phyloP scores from a whole-genome alignment of 2,797 vertebrate genomes.

The Sylvia borin region DNA sequence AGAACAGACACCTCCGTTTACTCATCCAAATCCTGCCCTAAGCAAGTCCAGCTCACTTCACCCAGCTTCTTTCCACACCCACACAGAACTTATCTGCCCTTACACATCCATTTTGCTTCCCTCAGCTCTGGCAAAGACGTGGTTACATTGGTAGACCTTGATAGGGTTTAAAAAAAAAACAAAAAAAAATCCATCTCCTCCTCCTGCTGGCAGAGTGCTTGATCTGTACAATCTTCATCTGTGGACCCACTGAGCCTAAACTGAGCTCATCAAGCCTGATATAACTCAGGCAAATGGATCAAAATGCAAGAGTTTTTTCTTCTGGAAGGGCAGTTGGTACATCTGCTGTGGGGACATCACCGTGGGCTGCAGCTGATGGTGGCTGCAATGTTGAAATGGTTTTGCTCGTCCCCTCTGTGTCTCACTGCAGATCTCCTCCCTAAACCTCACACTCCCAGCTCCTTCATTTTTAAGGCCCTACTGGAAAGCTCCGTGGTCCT shows the following conservation, averaged over 20 bases:
- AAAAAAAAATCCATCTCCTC: not conserved
- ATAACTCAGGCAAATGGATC: not conserved
- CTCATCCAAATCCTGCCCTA: not conserved
- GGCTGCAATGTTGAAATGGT: not conserved
- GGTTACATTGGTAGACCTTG: not conserved
- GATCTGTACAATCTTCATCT: not conserved
- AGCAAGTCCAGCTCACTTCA: not conserved
- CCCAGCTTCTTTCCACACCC: not conserved
- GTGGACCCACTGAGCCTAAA: not conserved
- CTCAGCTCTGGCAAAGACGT: not conserved
- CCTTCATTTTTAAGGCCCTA: not conserved
- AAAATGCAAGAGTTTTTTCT: not conserved
- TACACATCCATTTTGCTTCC: not conserved
- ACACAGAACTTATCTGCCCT: not conserved
- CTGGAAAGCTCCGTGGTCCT: not conserved
- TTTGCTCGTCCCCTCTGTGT: not conserved
- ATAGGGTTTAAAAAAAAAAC: not conserved
- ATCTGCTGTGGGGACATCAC: not conserved
- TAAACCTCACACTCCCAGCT: not conserved
- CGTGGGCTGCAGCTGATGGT: not conserved
- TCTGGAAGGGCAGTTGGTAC: not conserved
- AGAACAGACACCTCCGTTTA: not conserved
- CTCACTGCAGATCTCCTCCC: not conserved
- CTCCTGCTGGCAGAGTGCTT: not conserved
- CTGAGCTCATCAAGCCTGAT: rapidly evolving